These are phyloP conservation scores for Oligia latruncula DNA, from an alignment of 2,888 invertebrate species.

Conservation along the genomic window DNA sequence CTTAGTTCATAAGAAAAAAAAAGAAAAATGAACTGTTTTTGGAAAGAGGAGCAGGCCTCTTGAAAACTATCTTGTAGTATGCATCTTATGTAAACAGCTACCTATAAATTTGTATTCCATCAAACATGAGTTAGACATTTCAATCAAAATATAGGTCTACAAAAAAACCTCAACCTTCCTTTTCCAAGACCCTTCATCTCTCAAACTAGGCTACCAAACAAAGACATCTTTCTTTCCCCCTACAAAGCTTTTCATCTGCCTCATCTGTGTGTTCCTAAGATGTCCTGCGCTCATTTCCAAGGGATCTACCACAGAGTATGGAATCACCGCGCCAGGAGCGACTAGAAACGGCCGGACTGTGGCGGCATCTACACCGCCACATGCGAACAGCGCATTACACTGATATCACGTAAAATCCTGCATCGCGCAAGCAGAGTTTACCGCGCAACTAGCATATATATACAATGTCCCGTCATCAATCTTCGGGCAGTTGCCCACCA, in stretches of 20 bases:
- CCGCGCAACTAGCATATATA: not conserved
- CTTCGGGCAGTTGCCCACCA: not conserved
- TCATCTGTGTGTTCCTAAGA: conserved; percentile 62
- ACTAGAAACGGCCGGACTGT: not conserved
- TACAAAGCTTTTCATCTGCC: conserved; percentile 59
- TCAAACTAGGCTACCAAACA: conserved; percentile 50
- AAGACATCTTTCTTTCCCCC: conserved; percentile 46
- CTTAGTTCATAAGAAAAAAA: not conserved
- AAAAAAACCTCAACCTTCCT: not conserved
- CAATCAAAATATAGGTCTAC: not conserved
- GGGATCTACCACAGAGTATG: conserved; percentile 53
- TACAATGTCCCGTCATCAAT: not conserved
- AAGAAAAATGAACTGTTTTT: not conserved
- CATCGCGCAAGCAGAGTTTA: not conserved
- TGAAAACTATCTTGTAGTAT: not conserved
- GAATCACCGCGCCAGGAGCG: not conserved
- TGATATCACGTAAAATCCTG: not conserved
- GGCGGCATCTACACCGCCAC: not conserved
- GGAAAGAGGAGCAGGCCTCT: not conserved
- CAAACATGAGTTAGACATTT: not conserved
- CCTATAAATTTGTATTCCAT: not conserved
- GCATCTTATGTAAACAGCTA: not conserved
- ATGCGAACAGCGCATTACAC: not conserved
- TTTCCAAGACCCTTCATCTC: conserved; percentile 5
- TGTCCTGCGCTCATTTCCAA: conserved; percentile 70